These are phyloP conservation scores for Aphelenchoides fujianensis DNA, from an alignment of 1,140 invertebrate genomes.

Conservation along the genomic window DNA sequence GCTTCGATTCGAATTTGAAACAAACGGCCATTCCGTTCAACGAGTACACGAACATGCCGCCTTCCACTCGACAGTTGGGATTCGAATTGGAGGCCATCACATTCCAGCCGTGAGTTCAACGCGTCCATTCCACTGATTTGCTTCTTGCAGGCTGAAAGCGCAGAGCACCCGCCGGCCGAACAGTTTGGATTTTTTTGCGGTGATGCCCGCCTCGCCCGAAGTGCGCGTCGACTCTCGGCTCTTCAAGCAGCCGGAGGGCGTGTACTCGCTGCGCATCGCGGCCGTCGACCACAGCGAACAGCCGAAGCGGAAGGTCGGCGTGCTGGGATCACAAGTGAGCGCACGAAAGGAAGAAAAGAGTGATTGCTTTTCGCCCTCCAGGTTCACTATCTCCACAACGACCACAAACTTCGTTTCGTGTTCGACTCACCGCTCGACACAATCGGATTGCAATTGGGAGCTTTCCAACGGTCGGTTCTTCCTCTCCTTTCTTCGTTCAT, in stretches of 20 bases:
- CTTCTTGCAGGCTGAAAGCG: not conserved
- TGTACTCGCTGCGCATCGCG: constrained; percentile 25
- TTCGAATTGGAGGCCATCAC: constrained; percentile 12
- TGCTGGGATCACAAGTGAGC: constrained; percentile 18
- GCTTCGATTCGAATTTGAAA: not conserved
- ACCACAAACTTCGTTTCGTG: constrained; percentile 25
- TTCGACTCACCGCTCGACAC: constrained; percentile 25
- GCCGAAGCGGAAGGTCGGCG: constrained; percentile 3
- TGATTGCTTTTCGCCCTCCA: constrained; percentile 2
- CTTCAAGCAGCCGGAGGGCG: constrained; percentile 27
- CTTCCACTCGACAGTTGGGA: not conserved
- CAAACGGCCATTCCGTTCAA: not conserved
- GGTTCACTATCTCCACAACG: constrained; percentile 26
- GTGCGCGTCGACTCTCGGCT: constrained; percentile 32
- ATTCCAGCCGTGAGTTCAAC: constrained; percentile 14
- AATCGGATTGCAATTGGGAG: constrained; percentile 16
- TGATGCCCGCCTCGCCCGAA: constrained; percentile 4
- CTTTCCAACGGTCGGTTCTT: constrained; percentile 6
- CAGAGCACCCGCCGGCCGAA: not conserved
- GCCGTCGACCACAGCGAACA: not conserved
- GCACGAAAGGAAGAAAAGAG: too few species aligned
- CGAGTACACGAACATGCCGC: not conserved
- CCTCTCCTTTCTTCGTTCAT: not conserved
- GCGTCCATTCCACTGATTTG: not conserved
- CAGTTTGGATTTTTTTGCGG: constrained; percentile 18